These are phyloP conservation scores for Gymnocypris eckloni DNA, from an alignment of 2,797 vertebrate species.

Conservation along the genomic window DNA sequence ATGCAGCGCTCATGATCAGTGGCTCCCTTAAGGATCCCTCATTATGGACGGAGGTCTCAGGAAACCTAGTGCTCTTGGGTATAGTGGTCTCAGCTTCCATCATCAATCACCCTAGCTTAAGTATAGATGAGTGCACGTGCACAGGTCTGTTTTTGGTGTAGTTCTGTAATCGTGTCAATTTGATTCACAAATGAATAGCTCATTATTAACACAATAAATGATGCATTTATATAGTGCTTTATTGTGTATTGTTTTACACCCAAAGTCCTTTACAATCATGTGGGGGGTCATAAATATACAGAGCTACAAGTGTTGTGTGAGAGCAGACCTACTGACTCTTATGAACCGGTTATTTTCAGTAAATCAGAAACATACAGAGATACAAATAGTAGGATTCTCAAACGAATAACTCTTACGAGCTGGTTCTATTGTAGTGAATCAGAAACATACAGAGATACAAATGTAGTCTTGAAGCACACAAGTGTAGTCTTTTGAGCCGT, in stretches of 20 bases:
- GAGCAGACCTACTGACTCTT: neutral
- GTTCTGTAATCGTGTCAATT: neutral
- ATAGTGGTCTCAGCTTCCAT: conserved; percentile 55
- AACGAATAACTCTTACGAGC: neutral
- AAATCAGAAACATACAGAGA: neutral
- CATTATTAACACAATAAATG: too few relatives aligned
- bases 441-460: neutral
- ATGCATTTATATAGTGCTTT: too few relatives aligned
- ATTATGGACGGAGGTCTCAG: conserved; percentile 71
- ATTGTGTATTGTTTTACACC: too few relatives aligned
- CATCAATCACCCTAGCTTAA: conserved; percentile 27
- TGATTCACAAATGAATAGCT: neutral
- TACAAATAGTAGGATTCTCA: neutral
- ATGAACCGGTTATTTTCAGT: neutral
- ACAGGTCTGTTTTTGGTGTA: neutral
- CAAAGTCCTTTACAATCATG: too few relatives aligned
- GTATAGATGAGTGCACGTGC: conserved; percentile 1
- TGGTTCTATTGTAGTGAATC: neutral
- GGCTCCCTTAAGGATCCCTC: conserved; percentile 79
- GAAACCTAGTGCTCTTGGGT: conserved; percentile 53
- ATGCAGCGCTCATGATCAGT: conserved; percentile 78
- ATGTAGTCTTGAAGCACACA: too few relatives aligned
- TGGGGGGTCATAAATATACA: neutral
- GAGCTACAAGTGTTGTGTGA: neutral
- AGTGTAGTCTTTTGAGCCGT: neutral